Evolutionary conservation across 92 coral and sea anemone genomes (phyloP).

Genomic region (Porites cylindrica): DNA sequence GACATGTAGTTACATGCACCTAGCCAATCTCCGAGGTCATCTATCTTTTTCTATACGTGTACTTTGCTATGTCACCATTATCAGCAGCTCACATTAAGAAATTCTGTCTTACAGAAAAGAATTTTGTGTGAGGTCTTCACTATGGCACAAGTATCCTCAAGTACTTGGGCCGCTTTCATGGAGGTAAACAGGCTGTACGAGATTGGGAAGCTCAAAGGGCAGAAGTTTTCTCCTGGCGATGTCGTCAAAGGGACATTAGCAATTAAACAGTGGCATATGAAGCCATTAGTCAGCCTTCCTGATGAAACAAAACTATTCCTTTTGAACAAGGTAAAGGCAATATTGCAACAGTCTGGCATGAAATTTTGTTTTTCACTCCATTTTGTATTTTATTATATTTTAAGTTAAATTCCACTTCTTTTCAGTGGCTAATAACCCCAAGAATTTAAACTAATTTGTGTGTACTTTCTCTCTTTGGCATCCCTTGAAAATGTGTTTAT

Average conservation of each 20-base stretch:
- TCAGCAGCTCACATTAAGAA: not conserved
- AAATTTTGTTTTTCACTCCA: not conserved
- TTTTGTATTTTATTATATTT: not conserved
- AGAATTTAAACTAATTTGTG: not conserved
- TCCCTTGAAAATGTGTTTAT: not conserved
- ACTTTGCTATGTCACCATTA: not conserved
- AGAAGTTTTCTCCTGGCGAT: not conserved
- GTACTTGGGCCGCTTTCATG: constrained; percentile 17
- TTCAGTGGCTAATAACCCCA: not conserved
- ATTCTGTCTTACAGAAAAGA: constrained; percentile 14
- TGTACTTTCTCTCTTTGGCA: not conserved
- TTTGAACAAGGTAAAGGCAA: constrained; percentile 7
- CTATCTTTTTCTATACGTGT: not conserved
- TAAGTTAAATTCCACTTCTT: not conserved
- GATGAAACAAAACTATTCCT: constrained; percentile 5
- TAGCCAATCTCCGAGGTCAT: not conserved
- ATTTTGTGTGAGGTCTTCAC: constrained; percentile 15
- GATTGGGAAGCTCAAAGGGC: constrained; percentile 12
- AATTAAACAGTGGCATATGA: constrained; percentile 9
- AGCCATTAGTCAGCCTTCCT: constrained; percentile 18
- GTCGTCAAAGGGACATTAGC: not conserved
- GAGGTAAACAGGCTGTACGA: constrained; percentile 19
- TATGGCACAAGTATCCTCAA: constrained; percentile 3
- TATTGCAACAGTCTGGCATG: not conserved
- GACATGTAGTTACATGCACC: not conserved